Evolutionary conservation across 2,888 invertebrate genomes (phyloP), one percentile per base, ranked within the genome.

Genomic region (Dione juno): DNA sequence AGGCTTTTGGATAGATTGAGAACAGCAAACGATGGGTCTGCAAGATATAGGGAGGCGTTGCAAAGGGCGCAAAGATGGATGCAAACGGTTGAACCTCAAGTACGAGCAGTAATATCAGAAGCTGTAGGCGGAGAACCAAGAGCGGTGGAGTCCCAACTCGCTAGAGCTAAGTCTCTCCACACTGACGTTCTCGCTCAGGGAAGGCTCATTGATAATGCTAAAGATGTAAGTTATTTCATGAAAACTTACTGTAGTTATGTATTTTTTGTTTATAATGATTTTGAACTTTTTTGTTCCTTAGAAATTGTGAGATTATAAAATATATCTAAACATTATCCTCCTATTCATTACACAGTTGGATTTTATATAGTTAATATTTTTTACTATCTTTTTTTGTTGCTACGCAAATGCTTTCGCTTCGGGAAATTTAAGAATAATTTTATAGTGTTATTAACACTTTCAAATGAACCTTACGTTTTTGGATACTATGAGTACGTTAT

Each of bases 101-200:
- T 96, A 0, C 95, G 95, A 52, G 95, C 96, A 67, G 90, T 97
- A 14, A 92, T 98, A 1, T 95, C 96, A 0, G 98, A 98, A 86
- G 96, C 97, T 0, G 94, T 97, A 54, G 97, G 96, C 21, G 97
- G 97, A 0, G 98, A 98, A 81, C 97, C 98, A 0, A 96, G 96
- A 79, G 95, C 96, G 1, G 96, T 98, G 0, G 98, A 98, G 84
- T 95, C 98, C 21, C 98, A 98, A 87, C 94, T 99, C 67, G 95
- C 95, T 75, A 95, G 95, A 74, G 96, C 98, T 3, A 98, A 97
- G 88, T 92, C 96, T 0, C 88, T 99, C 53, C 97, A 98, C 85
- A 97, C 96, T 80, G 98, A 99, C 84, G 96, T 98, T 69, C 92
- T 98, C 8, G 95, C 97, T 0, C 98, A 98, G 81, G 97, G 97